phyloP scores from a whole-genome alignment of 2,113 vertebrate genomes.

The Aegithalos caudatus region DNA sequence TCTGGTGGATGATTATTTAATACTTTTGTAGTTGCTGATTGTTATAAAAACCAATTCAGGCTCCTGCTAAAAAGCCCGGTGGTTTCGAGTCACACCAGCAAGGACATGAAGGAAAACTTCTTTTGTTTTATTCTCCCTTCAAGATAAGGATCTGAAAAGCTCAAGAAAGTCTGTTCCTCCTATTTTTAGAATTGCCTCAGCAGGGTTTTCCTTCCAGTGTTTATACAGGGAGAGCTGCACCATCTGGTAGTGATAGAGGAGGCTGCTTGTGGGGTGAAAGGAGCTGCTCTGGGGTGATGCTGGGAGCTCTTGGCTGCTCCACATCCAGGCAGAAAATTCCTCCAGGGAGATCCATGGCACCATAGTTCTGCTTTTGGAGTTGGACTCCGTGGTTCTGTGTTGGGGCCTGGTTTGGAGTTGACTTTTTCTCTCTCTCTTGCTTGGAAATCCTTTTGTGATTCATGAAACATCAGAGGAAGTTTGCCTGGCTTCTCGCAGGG shows the following conservation, averaged over 20 bases:
- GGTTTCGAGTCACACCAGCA: background rate
- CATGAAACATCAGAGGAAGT: conserved; percentile 25
- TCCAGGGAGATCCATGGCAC: background rate
- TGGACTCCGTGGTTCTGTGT: background rate
- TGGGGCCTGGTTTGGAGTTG: background rate
- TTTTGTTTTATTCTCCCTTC: conserved; percentile 52
- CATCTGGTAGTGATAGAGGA: conserved; percentile 77
- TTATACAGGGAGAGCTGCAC: conserved; percentile 66
- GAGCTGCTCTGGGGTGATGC: conserved; percentile 29
- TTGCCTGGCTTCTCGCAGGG: conserved; percentile 5
- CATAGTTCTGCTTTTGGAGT: background rate
- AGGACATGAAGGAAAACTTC: background rate
- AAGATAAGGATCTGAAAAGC: conserved; percentile 61
- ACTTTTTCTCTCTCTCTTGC: conserved; percentile 31
- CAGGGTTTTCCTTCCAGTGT: conserved; percentile 70
- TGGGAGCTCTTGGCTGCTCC: background rate
- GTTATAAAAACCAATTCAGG: background rate
- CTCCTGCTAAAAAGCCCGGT: background rate
- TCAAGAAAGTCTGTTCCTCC: conserved; percentile 55
- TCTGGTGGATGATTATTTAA: conserved; percentile 23
- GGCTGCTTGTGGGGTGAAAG: conserved; percentile 16
- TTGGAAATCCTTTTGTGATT: conserved; percentile 24
- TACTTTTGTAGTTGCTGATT: background rate
- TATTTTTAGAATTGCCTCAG: conserved; percentile 73
- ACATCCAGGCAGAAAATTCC: conserved; percentile 9